Percentiles rank a stretch among this genome's conserved stretches.
These are phyloP conservation scores for Mythimna pallens DNA, from an alignment of 2,888 invertebrate genomes.

Conservation along the genomic window DNA sequence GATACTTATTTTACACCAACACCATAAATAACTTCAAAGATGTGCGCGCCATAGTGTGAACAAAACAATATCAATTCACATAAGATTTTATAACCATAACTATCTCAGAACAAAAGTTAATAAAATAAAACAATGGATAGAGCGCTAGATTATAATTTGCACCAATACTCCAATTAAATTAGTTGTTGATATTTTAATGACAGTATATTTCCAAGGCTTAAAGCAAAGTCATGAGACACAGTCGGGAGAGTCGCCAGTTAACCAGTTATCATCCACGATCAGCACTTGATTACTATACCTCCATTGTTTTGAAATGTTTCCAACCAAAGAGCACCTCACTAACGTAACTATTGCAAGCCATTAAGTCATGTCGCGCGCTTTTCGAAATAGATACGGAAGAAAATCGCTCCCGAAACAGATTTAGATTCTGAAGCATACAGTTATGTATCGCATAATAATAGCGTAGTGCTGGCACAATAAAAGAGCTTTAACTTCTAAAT, in stretches of 20 bases:
- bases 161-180: slow-evolving; percentile 41
- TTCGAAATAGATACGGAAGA: slow-evolving; percentile 62
- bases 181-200: slow-evolving; percentile 27
- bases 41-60: not conserved
- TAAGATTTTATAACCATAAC: slow-evolving; percentile 4
- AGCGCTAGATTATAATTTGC: slow-evolving; percentile 28
- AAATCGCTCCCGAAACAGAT: slow-evolving; percentile 42
- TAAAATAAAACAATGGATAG: slow-evolving; percentile 27
- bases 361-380: slow-evolving; percentile 54
- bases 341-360: slow-evolving; percentile 49
- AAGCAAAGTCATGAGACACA: slow-evolving; percentile 41
- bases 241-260: slow-evolving; percentile 20
- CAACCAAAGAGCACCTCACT: slow-evolving; percentile 36
- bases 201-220: slow-evolving; percentile 39
- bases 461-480: slow-evolving; percentile 69
- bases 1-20: slow-evolving; percentile 16
- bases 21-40: slow-evolving; percentile 16
- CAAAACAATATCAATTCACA: slow-evolving; percentile 19
- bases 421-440: slow-evolving; percentile 45
- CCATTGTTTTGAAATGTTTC: slow-evolving; percentile 67
- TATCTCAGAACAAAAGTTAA: slow-evolving; percentile 5
- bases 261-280: slow-evolving; percentile 52
- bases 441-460: slow-evolving; percentile 52
- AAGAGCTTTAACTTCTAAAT: slow-evolving; percentile 80
- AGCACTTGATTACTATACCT: slow-evolving; percentile 44